Conservation (phyloP, 1,140 invertebrate genomes). For the Colletes latitarsis region DNA sequence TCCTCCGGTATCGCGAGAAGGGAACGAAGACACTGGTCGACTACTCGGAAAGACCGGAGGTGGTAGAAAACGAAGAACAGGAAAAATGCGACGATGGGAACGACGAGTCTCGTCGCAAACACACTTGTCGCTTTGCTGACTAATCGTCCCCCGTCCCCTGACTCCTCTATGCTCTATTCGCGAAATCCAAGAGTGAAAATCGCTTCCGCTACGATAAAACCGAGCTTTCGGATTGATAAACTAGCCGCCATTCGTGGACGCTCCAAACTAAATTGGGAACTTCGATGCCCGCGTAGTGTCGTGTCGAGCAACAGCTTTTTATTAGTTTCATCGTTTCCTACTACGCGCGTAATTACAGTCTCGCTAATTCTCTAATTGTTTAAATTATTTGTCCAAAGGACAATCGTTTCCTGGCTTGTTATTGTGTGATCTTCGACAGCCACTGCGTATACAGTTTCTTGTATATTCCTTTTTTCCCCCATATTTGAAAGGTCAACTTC, state of each 20-base stretch:
- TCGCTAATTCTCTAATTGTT: no score
- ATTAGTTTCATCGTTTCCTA: no score
- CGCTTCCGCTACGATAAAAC: not conserved
- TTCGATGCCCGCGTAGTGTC: not conserved
- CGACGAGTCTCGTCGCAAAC: conserved; percentile 11
- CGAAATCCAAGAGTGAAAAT: conserved; percentile 5
- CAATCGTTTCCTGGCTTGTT: no score
- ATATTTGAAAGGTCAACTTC: no score
- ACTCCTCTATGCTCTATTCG: conserved; percentile 7
- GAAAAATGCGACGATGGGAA: conserved; percentile 29
- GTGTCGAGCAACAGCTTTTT: no score
- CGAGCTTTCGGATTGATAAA: not conserved
- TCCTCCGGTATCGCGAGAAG: conserved; percentile 9
- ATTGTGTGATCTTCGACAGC: no score
- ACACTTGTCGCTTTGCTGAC: conserved; percentile 44
- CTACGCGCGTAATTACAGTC: no score
- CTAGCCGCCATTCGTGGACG: not conserved
- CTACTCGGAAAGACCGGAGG: conserved; percentile 14
- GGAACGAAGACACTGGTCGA: conserved; percentile 11
- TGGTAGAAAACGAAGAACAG: conserved; percentile 14
- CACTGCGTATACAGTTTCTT: no score
- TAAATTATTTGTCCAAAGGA: no score
- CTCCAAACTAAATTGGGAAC: not conserved
- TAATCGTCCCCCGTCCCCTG: conserved; percentile 18
- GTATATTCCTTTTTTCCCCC: no score